Percentiles rank a stretch among this genome's conserved stretches.
Evolutionary conservation across 2,113 vertebrate species (phyloP).

Genomic region (Etheostoma spectabile): DNA sequence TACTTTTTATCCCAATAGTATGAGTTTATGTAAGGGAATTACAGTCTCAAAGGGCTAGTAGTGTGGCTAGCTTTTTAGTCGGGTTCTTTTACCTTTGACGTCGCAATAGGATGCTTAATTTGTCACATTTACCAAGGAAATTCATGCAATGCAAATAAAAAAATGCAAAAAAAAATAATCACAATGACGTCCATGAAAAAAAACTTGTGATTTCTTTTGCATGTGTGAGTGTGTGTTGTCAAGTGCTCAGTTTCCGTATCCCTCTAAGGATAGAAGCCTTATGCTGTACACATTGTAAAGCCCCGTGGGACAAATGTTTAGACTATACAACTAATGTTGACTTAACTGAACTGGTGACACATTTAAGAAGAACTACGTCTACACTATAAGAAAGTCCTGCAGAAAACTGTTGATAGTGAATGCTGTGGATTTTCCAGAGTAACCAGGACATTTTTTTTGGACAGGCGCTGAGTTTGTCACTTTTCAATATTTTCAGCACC

Average conservation of each 20-base stretch:
- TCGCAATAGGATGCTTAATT: background rate
- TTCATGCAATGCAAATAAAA: background rate
- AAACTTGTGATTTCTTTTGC: background rate
- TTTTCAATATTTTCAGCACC: slow-evolving; percentile 13
- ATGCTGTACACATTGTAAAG: background rate
- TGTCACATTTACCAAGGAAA: slow-evolving; percentile 1
- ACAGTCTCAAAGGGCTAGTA: background rate
- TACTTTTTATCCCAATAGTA: background rate
- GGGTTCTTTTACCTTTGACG: background rate
- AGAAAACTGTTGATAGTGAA: slow-evolving; percentile 20
- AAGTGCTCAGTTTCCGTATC: background rate
- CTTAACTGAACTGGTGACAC: slow-evolving; percentile 15
- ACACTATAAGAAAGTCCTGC: background rate
- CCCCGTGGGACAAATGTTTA: background rate
- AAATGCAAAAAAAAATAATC: background rate
- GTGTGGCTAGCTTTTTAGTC: background rate
- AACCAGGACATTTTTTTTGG: slow-evolving; percentile 15
- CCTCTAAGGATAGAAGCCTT: background rate
- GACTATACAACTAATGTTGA: background rate
- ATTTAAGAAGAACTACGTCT: slow-evolving; percentile 1
- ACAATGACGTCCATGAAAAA: background rate
- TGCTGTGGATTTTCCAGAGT: slow-evolving; percentile 15
- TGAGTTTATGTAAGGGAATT: background rate
- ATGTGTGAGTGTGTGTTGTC: background rate
- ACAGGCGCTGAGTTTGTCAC: slow-evolving; percentile 20